phyloP scores from a whole-genome alignment of 2,113 vertebrate species.

The Physeter macrocephalus region DNA sequence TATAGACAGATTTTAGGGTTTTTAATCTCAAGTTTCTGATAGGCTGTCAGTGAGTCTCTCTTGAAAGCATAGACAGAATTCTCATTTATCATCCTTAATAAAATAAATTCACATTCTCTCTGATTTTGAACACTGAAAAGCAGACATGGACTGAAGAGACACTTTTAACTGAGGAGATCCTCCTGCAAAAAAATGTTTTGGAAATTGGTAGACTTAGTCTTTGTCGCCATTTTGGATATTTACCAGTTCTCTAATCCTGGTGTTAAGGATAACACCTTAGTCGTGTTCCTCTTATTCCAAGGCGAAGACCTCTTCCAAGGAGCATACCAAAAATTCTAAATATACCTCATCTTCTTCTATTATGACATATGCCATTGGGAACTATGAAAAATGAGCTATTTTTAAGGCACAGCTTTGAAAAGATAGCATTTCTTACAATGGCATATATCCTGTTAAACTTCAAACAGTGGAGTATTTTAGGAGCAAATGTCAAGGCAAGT shows the following conservation, averaged over 20 bases:
- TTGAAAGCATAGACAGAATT: not conserved
- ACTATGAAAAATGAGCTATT: not conserved
- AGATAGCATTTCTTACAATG: not conserved
- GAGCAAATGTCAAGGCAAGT: not conserved
- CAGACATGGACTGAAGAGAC: not conserved
- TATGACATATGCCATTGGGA: not conserved
- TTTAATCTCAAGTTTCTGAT: not conserved
- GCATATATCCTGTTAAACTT: not conserved
- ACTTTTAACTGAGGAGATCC: not conserved
- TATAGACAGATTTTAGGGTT: not conserved
- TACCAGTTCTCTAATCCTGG: not conserved
- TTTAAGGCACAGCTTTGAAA: not conserved
- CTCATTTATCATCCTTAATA: not conserved
- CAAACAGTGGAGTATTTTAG: not conserved
- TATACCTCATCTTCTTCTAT: not conserved
- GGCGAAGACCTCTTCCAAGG: not conserved
- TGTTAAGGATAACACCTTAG: not conserved
- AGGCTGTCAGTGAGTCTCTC: not conserved
- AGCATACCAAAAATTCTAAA: not conserved
- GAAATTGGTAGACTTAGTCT: not conserved
- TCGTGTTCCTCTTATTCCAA: not conserved
- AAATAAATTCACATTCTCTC: not conserved
- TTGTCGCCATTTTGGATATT: not conserved
- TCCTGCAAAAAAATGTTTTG: not conserved
- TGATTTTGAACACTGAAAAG: not conserved